Conservation (phyloP, 92 coral and sea anemone genomes). For the Porites rus region DNA sequence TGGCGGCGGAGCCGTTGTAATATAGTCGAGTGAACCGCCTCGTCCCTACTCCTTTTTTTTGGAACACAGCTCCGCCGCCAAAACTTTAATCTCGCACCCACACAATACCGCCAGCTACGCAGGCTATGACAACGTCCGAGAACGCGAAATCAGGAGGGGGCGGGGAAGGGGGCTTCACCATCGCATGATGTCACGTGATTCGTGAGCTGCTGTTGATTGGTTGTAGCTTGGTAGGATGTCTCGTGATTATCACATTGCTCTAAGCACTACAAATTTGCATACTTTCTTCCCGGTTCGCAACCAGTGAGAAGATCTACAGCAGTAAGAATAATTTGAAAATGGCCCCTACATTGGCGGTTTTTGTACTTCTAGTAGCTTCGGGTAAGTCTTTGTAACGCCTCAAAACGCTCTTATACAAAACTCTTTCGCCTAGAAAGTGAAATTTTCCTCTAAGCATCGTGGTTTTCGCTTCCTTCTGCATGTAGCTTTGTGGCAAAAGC, state of each 20-base stretch:
- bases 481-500: too few species aligned
- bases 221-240: not conserved
- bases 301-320: too few species aligned
- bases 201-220: slow-evolving; percentile 5
- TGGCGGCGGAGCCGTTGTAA: too few species aligned
- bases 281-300: too few species aligned
- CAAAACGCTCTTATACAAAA: not conserved
- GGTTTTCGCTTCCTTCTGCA: not conserved
- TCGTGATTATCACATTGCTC: slow-evolving; percentile 31
- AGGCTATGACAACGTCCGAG: too few species aligned
- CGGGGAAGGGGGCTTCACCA: slow-evolving; percentile 9
- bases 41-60: too few species aligned
- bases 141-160: not conserved
- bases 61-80: too few species aligned
- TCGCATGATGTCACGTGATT: not conserved
- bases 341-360: slow-evolving; percentile 13
- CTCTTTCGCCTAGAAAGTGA: not conserved
- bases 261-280: not conserved
- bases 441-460: not conserved
- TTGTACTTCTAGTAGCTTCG: slow-evolving; percentile 32
- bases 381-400: slow-evolving; percentile 10
- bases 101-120: too few species aligned
- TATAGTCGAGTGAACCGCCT: too few species aligned
- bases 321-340: not conserved
- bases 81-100: too few species aligned